These are phyloP conservation scores for Eurytoma californica DNA, from an alignment of 2,888 invertebrate species.

Conservation along the genomic window DNA sequence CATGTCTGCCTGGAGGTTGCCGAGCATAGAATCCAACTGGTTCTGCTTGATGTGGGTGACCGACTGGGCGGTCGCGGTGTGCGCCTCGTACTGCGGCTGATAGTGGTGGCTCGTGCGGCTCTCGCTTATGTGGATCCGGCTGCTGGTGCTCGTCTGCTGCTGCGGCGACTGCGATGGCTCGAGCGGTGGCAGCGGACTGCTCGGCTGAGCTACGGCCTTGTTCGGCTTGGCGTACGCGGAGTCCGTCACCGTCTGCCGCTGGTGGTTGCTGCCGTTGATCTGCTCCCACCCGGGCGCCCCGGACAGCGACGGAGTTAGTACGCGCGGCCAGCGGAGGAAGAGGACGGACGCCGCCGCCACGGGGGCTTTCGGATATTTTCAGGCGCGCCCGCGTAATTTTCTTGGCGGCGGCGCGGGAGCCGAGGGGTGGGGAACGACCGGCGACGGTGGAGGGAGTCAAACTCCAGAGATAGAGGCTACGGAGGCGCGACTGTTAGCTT, in stretches of 20 bases:
- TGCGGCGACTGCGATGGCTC: slow-evolving; percentile 38
- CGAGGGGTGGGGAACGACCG: slow-evolving; percentile 9
- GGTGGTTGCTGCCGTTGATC: slow-evolving; percentile 81
- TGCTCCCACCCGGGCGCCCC: slow-evolving; percentile 65
- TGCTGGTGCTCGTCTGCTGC: slow-evolving; percentile 62
- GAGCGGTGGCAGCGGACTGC: slow-evolving; percentile 16
- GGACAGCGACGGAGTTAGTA: background rate
- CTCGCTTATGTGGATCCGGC: slow-evolving; percentile 71
- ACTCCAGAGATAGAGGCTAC: slow-evolving; percentile 12
- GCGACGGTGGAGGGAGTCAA: slow-evolving; percentile 3
- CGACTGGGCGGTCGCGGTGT: slow-evolving; percentile 75
- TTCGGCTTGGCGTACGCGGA: slow-evolving; percentile 83
- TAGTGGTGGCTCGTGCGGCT: slow-evolving; percentile 71
- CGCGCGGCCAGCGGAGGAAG: slow-evolving; percentile 37
- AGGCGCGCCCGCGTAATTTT: slow-evolving; percentile 36
- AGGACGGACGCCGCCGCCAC: slow-evolving; percentile 61
- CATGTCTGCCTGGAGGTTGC: slow-evolving; percentile 96
- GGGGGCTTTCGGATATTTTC: slow-evolving; percentile 62
- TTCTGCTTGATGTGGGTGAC: slow-evolving; percentile 77
- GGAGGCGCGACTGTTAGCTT: background rate
- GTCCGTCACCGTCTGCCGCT: slow-evolving; percentile 82
- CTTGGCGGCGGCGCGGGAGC: background rate
- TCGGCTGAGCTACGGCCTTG: slow-evolving; percentile 76
- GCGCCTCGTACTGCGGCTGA: slow-evolving; percentile 71
- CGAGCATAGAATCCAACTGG: slow-evolving; percentile 93